Evolutionary conservation across 2,797 vertebrate genomes (phyloP).

Genomic region (Pseudomugil gertrudae): DNA sequence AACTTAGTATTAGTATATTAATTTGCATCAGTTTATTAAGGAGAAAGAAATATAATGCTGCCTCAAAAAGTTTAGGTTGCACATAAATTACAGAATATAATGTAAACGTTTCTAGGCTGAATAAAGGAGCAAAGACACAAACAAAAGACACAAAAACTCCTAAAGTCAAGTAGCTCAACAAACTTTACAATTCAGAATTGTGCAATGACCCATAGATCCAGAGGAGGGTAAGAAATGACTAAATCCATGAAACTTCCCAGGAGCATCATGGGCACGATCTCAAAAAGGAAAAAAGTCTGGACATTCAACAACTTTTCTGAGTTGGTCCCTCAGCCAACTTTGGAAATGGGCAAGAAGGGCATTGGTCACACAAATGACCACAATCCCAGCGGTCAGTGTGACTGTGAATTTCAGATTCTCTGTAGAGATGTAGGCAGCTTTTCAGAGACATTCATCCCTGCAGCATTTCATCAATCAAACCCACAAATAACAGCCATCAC

Average conservation of each 20-base stretch:
- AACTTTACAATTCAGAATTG: background rate
- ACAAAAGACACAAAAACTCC: background rate
- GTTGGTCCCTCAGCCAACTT: conserved; percentile 11
- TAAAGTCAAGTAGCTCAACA: conserved; percentile 4
- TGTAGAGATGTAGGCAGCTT: conserved; percentile 1
- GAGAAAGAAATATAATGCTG: background rate
- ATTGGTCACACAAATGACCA: conserved; percentile 15
- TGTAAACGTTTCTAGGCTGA: background rate
- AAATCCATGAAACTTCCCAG: conserved; percentile 18
- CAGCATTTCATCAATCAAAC: conserved; percentile 1
- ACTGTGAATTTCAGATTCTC: background rate
- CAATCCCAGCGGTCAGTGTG: background rate
- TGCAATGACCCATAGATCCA: conserved; percentile 15
- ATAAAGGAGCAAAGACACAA: background rate
- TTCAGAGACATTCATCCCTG: background rate
- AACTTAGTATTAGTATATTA: too few species aligned
- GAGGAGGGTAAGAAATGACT: conserved; percentile 1
- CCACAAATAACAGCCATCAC: background rate
- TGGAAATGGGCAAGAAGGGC: conserved; percentile 2
- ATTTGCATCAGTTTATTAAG: background rate
- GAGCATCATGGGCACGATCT: background rate
- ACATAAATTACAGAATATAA: background rate
- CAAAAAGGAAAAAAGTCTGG: conserved; percentile 9
- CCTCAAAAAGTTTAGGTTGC: background rate
- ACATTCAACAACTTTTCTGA: conserved; percentile 4